phyloP scores from a whole-genome alignment of 1,140 invertebrate genomes.

The Hypsibius dujardini region DNA sequence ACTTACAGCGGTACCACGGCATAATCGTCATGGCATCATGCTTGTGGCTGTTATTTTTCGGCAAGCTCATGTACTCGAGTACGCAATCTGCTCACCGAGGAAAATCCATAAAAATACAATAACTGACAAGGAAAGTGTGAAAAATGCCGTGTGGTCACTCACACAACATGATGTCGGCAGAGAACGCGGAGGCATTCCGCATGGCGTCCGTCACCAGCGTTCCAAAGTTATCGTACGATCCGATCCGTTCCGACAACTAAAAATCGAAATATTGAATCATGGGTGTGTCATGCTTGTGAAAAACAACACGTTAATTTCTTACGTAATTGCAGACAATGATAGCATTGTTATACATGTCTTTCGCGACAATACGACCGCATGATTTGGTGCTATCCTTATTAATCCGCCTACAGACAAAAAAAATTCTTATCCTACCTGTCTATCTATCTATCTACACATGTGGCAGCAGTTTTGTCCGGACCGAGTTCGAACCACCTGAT shows the following conservation, averaged over 20 bases:
- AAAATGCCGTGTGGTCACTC: conserved; percentile 24
- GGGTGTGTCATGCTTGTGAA: neutral
- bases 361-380: conserved; percentile 80
- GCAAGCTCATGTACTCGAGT: conserved; percentile 55
- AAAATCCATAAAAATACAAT: neutral
- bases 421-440: conserved; percentile 4
- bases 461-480: no score
- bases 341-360: conserved; percentile 85
- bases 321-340: conserved; percentile 90
- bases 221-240: conserved; percentile 90
- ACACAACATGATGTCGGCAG: conserved; percentile 84
- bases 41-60: conserved; percentile 53
- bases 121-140: neutral
- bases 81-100: no score
- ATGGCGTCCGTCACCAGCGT: conserved; percentile 89
- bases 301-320: conserved; percentile 24
- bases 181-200: conserved; percentile 83
- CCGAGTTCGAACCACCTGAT: no score
- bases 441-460: no score
- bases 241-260: conserved; percentile 67
- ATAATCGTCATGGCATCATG: conserved; percentile 83
- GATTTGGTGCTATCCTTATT: conserved; percentile 97
- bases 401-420: conserved; percentile 44
- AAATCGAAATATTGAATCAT: conserved; percentile 21
- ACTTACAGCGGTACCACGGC: conserved; percentile 65